Evolutionary conservation across 2,113 vertebrate genomes (phyloP), one percentile per base, ranked within the genome.

Genomic region (Lampris incognitus): DNA sequence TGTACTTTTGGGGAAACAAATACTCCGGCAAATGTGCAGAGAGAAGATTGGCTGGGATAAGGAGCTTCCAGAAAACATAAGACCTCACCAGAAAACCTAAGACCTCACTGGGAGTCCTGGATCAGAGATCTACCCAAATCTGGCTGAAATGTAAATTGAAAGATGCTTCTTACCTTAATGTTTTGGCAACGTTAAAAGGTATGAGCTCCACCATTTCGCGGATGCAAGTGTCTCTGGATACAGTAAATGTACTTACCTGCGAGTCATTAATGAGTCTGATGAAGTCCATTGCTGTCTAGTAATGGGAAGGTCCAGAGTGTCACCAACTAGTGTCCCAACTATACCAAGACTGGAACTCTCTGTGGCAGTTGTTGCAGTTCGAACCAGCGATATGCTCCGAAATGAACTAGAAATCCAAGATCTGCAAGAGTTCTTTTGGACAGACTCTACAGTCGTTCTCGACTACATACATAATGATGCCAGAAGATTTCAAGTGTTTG

Each of bases 171-270:
- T 73, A 51, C 80, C 76, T 64, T 48, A 40, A 54, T 36, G 40
- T 55, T 83, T 79, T 36, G 54, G 54, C 13, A 9, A 62, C 0
- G 48, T 9, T 4, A 54, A 50, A 61, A 9, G 3, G 36, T 66
- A 78, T 66, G 71, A 80, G 38, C 69, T 67, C 2, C 65, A 69
- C 39, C 44, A 79, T 49, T 72, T 73, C 51, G 52, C 62, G 0
- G 63, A 79, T 3, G 63, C 69, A 38, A 79, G 69, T 52, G 38
- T 72, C 39, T 48, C 56, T 36, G 77, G 69, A 9, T 73, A 72
- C 40, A 40, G 71, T 60, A 66, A 46, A 65, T 75, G 66, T 40
- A 59, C 54, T 48, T 76, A 69, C 41, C 50, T 79, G 36, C 8
- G 24, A 24, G 24, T 24, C 24, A 24, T 24, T 24, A 24, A 24